phyloP scores from a whole-genome alignment of 1,140 invertebrate species.

The Nasonia giraulti region DNA sequence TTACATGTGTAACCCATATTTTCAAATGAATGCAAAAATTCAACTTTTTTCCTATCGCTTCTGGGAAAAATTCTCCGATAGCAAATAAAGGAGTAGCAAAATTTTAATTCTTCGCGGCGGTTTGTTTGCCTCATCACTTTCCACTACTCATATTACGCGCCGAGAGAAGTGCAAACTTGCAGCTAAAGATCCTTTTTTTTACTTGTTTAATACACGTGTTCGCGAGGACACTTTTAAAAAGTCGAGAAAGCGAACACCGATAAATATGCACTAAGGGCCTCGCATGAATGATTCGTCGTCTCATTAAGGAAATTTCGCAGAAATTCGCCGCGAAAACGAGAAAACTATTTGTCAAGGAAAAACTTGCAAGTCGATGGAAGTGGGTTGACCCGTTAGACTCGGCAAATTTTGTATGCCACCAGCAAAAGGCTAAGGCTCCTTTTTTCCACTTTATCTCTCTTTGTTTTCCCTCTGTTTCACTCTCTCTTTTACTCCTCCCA shows the following conservation, averaged over 20 bases:
- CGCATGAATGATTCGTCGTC: constrained; percentile 38
- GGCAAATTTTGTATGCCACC: constrained; percentile 15
- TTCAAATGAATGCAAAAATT: background rate
- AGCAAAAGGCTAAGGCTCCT: constrained; percentile 8
- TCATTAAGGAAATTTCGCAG: constrained; percentile 37
- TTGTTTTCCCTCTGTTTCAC: background rate
- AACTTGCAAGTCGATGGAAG: background rate
- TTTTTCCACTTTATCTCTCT: background rate
- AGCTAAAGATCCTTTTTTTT: background rate
- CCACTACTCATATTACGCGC: background rate
- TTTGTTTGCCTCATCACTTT: constrained; percentile 22
- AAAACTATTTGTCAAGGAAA: constrained; percentile 30
- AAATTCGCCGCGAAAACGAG: background rate
- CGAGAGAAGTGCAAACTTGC: background rate
- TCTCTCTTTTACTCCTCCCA: constrained; percentile 15
- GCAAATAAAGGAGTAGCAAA: background rate
- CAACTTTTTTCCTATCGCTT: background rate
- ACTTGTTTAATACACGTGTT: background rate
- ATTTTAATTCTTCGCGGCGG: background rate
- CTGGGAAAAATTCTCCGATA: background rate
- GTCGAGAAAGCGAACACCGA: background rate
- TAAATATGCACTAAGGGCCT: background rate
- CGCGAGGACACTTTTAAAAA: background rate
- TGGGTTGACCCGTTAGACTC: background rate
- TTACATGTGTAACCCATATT: no score